A percentile compares a stretch with the other conserved stretches of the same genome.
phyloP scores from a whole-genome alignment of 1,140 invertebrate species.

The Cephus cinctus region DNA sequence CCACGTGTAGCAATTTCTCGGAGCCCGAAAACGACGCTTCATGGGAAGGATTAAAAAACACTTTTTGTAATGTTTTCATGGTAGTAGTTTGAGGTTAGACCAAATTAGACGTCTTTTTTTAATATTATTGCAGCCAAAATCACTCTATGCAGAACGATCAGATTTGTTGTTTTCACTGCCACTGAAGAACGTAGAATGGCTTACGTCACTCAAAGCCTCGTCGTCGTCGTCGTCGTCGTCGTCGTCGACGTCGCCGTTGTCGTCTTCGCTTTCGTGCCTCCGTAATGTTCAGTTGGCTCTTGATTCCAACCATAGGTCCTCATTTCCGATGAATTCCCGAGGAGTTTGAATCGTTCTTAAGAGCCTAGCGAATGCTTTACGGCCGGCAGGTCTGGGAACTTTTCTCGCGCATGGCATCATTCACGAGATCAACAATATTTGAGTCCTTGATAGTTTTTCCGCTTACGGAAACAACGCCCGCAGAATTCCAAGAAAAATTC shows the following conservation, averaged over 20 bases:
- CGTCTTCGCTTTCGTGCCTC: background rate
- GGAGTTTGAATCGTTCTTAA: slow-evolving; percentile 2
- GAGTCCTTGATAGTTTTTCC: slow-evolving; percentile 1
- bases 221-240: background rate
- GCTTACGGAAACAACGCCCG: background rate
- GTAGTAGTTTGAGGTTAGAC: background rate
- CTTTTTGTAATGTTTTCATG: slow-evolving; percentile 4
- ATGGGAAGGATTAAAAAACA: background rate
- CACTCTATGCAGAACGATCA: background rate
- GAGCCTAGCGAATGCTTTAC: slow-evolving; percentile 3
- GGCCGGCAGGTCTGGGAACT: background rate
- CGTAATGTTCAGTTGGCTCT: slow-evolving; percentile 4
- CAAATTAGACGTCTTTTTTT: slow-evolving; percentile 1
- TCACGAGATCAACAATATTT: slow-evolving; percentile 10
- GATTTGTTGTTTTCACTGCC: background rate
- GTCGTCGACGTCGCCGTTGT: background rate
- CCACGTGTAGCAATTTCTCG: background rate
- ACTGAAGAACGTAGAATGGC: background rate
- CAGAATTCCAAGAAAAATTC: slow-evolving; percentile 9
- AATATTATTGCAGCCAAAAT: background rate
- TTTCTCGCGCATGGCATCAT: slow-evolving; percentile 10
- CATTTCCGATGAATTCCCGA: slow-evolving; percentile 7
- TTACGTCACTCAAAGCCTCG: background rate
- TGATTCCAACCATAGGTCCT: slow-evolving; percentile 7
- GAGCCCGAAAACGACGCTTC: slow-evolving; percentile 8